A percentile compares a stretch with the other conserved stretches of the same genome.
Conservation (phyloP, 2,797 vertebrate species). For the Hylomyscus alleni region DNA sequence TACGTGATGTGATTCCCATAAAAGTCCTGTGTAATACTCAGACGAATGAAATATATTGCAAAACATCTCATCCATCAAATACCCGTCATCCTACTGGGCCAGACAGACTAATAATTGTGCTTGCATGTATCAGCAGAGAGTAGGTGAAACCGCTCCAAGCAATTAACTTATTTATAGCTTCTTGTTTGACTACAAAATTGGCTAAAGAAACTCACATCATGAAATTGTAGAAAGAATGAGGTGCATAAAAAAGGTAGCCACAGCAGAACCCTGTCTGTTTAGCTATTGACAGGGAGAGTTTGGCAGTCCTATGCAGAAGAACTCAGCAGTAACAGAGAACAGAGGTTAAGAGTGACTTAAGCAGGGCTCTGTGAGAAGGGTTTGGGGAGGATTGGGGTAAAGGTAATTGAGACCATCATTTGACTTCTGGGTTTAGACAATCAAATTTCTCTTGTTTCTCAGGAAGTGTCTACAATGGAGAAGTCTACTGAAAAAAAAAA, state of each 20-base stretch:
- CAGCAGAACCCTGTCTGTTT: not conserved
- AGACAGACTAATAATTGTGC: conserved; percentile 51
- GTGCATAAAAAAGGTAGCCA: not conserved
- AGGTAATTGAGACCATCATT: not conserved
- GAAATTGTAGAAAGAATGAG: conserved; percentile 32
- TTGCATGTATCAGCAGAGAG: conserved; percentile 73
- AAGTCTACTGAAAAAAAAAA: not conserved
- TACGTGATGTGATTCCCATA: conserved; percentile 22
- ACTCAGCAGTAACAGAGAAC: not conserved
- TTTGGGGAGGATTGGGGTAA: not conserved
- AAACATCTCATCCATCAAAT: conserved; percentile 61
- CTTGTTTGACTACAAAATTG: not conserved
- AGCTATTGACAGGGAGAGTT: not conserved
- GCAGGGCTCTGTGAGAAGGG: not conserved
- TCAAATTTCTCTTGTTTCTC: not conserved
- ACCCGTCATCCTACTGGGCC: conserved; percentile 64
- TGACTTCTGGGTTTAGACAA: not conserved
- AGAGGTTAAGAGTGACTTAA: not conserved
- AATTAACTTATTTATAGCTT: conserved; percentile 70
- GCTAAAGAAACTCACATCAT: not conserved
- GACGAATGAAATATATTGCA: conserved; percentile 61
- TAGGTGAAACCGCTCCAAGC: conserved; percentile 45
- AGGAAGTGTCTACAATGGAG: not conserved
- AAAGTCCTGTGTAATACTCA: conserved; percentile 1
- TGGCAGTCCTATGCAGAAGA: not conserved